These are phyloP conservation scores for Drosophila pseudoobscura DNA, from an alignment of 1,140 invertebrate genomes.

Conservation along the genomic window DNA sequence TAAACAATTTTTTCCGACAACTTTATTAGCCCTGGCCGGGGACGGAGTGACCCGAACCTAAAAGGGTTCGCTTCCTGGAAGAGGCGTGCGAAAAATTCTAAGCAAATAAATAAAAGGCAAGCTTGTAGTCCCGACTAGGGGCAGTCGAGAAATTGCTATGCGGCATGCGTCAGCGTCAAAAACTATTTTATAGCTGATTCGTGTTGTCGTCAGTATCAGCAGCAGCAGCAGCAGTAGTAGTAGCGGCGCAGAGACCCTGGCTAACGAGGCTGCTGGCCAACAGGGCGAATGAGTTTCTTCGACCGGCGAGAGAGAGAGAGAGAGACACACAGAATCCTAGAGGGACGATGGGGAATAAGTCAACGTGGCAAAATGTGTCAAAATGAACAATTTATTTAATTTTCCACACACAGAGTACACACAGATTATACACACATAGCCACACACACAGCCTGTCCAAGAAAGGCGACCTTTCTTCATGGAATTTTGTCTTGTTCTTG, in stretches of 20 bases:
- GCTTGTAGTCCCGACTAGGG: conserved; percentile 45
- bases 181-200: conserved; percentile 80
- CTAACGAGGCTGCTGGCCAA: conserved; percentile 58
- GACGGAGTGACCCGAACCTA: conserved; percentile 53
- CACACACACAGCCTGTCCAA: conserved; percentile 3
- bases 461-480: conserved; percentile 9
- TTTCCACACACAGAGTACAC: conserved; percentile 49
- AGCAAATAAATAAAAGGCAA: conserved; percentile 78
- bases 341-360: conserved; percentile 60
- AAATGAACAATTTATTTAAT: conserved; percentile 81
- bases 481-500: conserved; percentile 3
- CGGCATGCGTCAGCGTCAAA: conserved; percentile 72
- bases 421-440: conserved; percentile 1
- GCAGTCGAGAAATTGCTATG: conserved; percentile 70
- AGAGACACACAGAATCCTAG: not conserved
- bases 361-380: conserved; percentile 81
- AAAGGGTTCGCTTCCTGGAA: conserved; percentile 21
- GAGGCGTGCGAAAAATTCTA: conserved; percentile 77
- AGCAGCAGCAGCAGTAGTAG: conserved; percentile 35
- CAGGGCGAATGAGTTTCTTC: conserved; percentile 10
- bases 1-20: conserved; percentile 77
- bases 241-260: conserved; percentile 21
- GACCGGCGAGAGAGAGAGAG: conserved; percentile 12
- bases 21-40: conserved; percentile 66
- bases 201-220: conserved; percentile 69